Conservation (phyloP, 2,888 invertebrate genomes). For the Drosophila austrosaltans region DNA sequence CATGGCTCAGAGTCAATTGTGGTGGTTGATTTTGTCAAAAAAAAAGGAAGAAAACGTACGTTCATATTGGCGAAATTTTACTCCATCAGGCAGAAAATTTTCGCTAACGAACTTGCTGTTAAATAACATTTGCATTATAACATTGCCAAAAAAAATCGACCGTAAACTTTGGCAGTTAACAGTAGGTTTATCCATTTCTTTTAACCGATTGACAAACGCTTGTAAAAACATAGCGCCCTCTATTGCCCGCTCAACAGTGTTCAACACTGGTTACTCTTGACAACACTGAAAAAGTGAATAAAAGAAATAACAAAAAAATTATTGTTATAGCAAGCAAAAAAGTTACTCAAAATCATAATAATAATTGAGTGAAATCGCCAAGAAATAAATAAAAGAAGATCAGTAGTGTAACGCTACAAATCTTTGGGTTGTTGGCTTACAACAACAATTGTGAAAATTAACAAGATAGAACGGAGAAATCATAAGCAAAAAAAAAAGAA, state of each 20-base stretch:
- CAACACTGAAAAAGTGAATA: constrained; percentile 1
- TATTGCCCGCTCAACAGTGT: neutral
- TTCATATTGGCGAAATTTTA: neutral
- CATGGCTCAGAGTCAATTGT: no score
- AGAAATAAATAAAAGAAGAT: constrained; percentile 28
- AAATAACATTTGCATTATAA: no score
- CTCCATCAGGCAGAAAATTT: neutral
- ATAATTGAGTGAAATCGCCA: constrained; percentile 57
- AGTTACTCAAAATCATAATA: constrained; percentile 29
- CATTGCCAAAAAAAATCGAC: no score
- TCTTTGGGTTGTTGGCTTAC: neutral
- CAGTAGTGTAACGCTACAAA: constrained; percentile 26
- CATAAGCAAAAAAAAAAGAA: constrained; percentile 16
- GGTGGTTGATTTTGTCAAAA: no score
- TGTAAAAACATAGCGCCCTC: neutral
- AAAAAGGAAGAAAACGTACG: no score
- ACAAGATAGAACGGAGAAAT: constrained; percentile 15
- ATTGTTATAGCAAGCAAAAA: constrained; percentile 45
- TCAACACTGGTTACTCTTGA: neutral
- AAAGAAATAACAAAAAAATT: constrained; percentile 19
- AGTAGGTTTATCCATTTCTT: neutral
- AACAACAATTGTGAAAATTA: constrained; percentile 5
- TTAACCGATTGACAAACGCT: neutral
- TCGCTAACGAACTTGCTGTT: no score
- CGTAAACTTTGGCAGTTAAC: neutral